Percentiles rank a stretch among this genome's conserved stretches.
Conservation (phyloP, 2,888 invertebrate species). For the Drosophila limbata region DNA sequence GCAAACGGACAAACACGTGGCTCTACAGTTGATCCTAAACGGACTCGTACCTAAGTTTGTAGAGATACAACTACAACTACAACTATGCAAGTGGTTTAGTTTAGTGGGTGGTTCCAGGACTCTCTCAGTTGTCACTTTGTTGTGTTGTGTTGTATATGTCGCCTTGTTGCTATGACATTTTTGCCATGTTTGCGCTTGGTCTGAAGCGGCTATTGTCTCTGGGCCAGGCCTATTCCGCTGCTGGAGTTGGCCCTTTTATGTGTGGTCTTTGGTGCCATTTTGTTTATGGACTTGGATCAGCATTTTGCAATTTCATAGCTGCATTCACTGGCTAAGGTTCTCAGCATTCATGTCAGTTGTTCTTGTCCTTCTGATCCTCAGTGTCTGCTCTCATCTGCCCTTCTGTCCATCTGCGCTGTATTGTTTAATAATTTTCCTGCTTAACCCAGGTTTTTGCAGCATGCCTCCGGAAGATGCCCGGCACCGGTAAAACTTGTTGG, state of each 20-base stretch:
- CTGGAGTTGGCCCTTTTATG: conserved; percentile 27
- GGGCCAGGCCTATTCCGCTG: conserved; percentile 5
- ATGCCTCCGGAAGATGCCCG: conserved; percentile 49
- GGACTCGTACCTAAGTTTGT: conserved; percentile 25
- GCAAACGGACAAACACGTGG: conserved; percentile 51
- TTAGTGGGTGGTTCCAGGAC: conserved; percentile 18
- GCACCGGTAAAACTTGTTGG: conserved; percentile 63
- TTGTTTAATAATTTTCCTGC: conserved; percentile 76
- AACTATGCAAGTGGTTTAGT: conserved; percentile 2
- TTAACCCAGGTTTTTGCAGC: conserved; percentile 40
- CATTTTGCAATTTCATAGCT: conserved; percentile 61
- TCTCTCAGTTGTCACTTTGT: conserved; percentile 38
- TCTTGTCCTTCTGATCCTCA: conserved; percentile 18
- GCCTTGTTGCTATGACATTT: conserved; percentile 41
- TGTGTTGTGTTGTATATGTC: conserved; percentile 32
- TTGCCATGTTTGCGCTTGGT: conserved; percentile 45
- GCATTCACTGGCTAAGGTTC: conserved; percentile 46
- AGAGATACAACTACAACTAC: background rate
- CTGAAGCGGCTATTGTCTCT: conserved; percentile 45
- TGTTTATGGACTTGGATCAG: conserved; percentile 60
- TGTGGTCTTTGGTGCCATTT: conserved; percentile 36
- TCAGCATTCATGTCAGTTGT: conserved; percentile 46
- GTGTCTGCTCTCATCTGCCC: conserved; percentile 5
- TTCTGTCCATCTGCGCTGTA: conserved; percentile 34
- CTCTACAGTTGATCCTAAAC: conserved; percentile 43